Base-by-base conservation (phyloP, 1,140 invertebrate species). In the Magallana ariakensis region DNA sequence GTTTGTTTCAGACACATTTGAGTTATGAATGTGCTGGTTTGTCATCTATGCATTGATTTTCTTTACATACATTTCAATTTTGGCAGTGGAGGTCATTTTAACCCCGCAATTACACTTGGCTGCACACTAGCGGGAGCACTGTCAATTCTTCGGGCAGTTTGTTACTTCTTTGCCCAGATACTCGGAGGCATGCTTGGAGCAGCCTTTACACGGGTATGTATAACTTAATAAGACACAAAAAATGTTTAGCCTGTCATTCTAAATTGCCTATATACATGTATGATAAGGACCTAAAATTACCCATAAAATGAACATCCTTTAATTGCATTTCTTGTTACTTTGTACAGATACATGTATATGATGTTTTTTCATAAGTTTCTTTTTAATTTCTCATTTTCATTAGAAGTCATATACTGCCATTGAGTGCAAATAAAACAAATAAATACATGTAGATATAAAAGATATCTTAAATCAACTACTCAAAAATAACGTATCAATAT, bases 71-170 rank as follows among this genome's bases (percentile, higher is more conserved):
- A 33, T 33, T 33, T 33, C 33, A 33, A 11, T 60, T 26, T n/a
- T 92, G 91, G 19, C 87, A 95, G 94, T 86, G 95, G 95, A 54
- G 95, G 90, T 33, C 95, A 95, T 87, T 91, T 95, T 62, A 95
- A 95, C 85, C 94, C 94, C 54, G 94, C 93, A 0, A 94, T 95
- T 9, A 94, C 94, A 0, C 53, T 94, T 15, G 93, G 91, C 7
- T 87, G 94, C 0, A 87, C 89, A 9, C 46, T 94, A 46, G 57
- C 89, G 22, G 93, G 94, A 0, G 93, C 90, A 9, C 90, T 95
- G 15, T 66, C 86, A 5, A 75, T 89, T 0, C 33, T 88, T 11
- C 84, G 93, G 54, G 90, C 90, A 6, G 80, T 92, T 8, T 86
- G 87, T 9, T 95, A 94, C 84, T 83, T 93, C 33, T 16, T 92